phyloP scores from a whole-genome alignment of 2,888 invertebrate genomes.

The Orchesellides sinensis region DNA sequence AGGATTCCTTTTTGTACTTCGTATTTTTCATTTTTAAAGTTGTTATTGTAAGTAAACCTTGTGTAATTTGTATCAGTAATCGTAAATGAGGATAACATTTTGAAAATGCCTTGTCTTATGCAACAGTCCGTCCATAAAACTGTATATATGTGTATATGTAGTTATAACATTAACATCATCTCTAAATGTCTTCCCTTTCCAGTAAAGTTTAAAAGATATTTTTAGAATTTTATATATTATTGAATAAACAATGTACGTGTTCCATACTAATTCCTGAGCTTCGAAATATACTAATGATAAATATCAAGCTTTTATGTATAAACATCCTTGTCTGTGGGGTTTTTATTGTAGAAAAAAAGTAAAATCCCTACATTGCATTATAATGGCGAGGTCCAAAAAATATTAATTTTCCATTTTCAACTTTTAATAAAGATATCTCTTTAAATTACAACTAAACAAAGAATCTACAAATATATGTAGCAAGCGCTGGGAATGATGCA shows the following conservation, averaged over 20 bases:
- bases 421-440: not conserved
- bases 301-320: too few relatives aligned
- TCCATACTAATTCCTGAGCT: not conserved
- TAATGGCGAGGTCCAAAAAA: too few relatives aligned
- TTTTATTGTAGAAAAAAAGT: not conserved
- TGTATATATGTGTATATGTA: constrained; percentile 10
- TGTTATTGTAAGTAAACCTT: too few relatives aligned
- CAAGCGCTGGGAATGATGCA: constrained; percentile 69
- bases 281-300: not conserved
- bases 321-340: not conserved
- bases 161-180: not conserved
- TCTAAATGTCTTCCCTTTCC: not conserved
- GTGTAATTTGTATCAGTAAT: not conserved
- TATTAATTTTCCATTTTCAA: not conserved
- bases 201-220: too few relatives aligned
- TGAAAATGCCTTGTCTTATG: not conserved
- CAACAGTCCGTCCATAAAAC: constrained; percentile 2
- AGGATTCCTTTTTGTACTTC: not conserved
- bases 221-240: not conserved
- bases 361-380: too few relatives aligned
- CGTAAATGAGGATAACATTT: not conserved
- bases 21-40: not conserved
- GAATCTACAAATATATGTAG: not conserved
- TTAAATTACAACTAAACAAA: not conserved
- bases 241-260: not conserved